phyloP scores from a whole-genome alignment of 2,888 invertebrate genomes.

The Nephrotoma guestfalica region DNA sequence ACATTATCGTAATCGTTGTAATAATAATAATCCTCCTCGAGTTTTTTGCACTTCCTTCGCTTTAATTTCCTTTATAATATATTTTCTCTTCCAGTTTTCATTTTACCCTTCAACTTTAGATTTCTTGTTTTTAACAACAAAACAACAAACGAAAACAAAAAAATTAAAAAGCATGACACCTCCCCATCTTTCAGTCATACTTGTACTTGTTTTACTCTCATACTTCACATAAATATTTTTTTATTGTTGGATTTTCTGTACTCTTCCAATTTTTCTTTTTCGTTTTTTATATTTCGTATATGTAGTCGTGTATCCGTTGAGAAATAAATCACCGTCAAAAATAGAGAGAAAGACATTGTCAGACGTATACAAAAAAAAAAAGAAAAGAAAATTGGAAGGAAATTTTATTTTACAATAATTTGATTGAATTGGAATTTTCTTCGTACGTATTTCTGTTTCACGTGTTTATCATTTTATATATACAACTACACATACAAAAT shows the following conservation, averaged over 20 bases:
- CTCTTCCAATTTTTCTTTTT: neutral
- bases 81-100: neutral
- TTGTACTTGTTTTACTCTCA: neutral
- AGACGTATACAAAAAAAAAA: conserved; percentile 1
- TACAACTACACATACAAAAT: neutral
- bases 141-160: neutral
- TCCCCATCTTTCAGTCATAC: conserved; percentile 2
- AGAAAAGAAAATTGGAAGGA: neutral
- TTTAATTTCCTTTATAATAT: neutral
- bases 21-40: neutral
- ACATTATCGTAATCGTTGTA: conserved; percentile 1
- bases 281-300: neutral
- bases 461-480: no score
- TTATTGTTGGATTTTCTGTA: neutral
- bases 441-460: neutral
- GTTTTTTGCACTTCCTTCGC: neutral
- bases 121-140: neutral
- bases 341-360: conserved; percentile 7
- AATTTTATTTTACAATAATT: neutral
- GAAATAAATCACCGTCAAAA: conserved; percentile 8
- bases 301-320: neutral
- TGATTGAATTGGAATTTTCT: neutral
- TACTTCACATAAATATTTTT: neutral
- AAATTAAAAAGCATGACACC: neutral
- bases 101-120: conserved; percentile 1